phyloP scores from a whole-genome alignment of 2,113 vertebrate genomes.

The Acrocephalus arundinaceus region DNA sequence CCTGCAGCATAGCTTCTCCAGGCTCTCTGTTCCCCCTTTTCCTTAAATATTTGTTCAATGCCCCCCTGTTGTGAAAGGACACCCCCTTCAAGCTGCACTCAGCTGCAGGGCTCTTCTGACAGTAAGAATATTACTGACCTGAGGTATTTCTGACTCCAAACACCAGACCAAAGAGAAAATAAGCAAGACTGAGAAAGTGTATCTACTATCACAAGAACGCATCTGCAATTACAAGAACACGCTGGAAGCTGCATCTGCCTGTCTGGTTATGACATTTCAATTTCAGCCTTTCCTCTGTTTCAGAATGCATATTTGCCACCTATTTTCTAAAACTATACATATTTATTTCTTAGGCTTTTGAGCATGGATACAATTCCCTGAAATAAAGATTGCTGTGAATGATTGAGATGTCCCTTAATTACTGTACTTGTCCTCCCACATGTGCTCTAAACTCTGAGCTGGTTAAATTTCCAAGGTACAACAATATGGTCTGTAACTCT shows the following conservation, averaged over 20 bases:
- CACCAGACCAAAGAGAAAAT: not conserved
- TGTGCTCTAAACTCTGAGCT: not conserved
- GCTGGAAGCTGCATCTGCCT: constrained; percentile 13
- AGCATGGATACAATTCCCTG: not conserved
- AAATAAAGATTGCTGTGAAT: not conserved
- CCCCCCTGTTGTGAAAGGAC: not conserved
- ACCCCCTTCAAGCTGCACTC: not conserved
- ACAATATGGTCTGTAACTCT: not conserved
- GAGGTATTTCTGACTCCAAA: not conserved
- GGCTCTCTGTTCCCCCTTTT: not conserved
- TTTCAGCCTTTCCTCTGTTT: not conserved
- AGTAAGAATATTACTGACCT: not conserved
- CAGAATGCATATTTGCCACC: not conserved
- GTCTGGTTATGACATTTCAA: constrained; percentile 17
- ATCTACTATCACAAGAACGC: not conserved
- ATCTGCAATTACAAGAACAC: not conserved
- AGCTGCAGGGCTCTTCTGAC: not conserved
- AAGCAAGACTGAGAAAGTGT: not conserved
- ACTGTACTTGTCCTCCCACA: not conserved
- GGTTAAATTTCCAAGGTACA: constrained; percentile 10
- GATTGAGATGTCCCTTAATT: constrained; percentile 10
- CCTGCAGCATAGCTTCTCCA: not conserved
- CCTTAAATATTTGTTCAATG: not conserved
- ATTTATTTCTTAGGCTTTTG: constrained; percentile 3
- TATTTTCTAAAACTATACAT: not conserved